Evolutionary conservation across 1,140 invertebrate species (phyloP).

Genomic region (Hetaerina americana): DNA sequence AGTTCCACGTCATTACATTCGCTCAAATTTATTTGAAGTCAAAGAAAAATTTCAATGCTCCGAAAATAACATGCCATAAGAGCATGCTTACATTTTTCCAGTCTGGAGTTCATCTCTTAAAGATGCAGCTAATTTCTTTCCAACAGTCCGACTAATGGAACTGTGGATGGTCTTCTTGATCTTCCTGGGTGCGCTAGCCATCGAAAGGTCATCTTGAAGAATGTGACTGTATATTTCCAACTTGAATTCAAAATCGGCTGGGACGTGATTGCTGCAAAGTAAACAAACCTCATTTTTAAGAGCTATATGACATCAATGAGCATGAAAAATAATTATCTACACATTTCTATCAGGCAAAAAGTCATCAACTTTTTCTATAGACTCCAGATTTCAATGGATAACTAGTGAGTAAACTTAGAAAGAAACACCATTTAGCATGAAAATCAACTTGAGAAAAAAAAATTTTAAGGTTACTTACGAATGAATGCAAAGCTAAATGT

Average conservation of each 20-base stretch:
- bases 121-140: conserved; percentile 43
- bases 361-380: conserved; percentile 4
- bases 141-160: conserved; percentile 53
- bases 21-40: too few species aligned
- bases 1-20: too few species aligned
- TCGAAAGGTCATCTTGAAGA: conserved; percentile 51
- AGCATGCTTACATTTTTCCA: conserved; percentile 30
- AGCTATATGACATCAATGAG: too few species aligned
- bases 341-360: too few species aligned
- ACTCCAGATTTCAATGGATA: not conserved
- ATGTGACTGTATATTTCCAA: conserved; percentile 56
- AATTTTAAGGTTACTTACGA: too few species aligned
- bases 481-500: too few species aligned
- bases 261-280: conserved; percentile 43
- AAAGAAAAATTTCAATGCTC: too few species aligned
- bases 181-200: conserved; percentile 51
- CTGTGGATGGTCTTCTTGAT: conserved; percentile 53
- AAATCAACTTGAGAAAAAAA: too few species aligned
- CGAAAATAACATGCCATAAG: too few species aligned
- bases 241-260: conserved; percentile 47
- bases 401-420: too few species aligned
- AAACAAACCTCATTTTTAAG: conserved; percentile 13
- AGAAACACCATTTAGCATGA: not conserved
- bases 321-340: too few species aligned
- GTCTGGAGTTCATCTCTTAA: conserved; percentile 38